Percentiles rank a stretch among this genome's conserved stretches.
These are phyloP conservation scores for Eretmochelys imbricata DNA, from an alignment of 2,113 vertebrate species.

Conservation along the genomic window DNA sequence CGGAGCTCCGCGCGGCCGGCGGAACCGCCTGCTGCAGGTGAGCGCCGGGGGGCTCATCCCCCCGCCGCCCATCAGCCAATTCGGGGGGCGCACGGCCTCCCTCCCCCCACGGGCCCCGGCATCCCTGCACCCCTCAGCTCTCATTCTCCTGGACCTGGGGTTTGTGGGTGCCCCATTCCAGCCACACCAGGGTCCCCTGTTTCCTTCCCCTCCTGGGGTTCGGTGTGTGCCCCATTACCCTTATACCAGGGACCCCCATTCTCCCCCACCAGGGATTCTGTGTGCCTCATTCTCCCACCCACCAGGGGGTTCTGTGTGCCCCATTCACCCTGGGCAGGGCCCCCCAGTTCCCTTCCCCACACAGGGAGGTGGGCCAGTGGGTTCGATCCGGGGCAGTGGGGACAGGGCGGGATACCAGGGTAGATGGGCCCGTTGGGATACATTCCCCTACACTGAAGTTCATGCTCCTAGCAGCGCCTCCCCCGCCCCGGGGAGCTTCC, in stretches of 20 bases:
- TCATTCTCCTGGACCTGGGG: too few species aligned
- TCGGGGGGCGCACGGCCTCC: not conserved
- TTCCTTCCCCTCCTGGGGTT: not conserved
- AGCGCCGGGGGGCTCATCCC: not conserved
- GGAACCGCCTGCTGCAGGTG: too few species aligned
- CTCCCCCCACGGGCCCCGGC: not conserved
- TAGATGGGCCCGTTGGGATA: not conserved
- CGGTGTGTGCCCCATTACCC: too few species aligned
- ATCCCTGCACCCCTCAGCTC: not conserved
- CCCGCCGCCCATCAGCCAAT: not conserved
- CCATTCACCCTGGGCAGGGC: not conserved
- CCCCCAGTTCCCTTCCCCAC: not conserved
- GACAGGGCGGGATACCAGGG: too few species aligned
- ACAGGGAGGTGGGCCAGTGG: too few species aligned
- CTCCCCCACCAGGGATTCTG: not conserved
- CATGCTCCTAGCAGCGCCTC: not conserved
- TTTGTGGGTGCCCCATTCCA: too few species aligned
- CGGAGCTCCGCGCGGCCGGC: not conserved
- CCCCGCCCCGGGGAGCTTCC: not conserved
- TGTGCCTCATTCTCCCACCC: too few species aligned
- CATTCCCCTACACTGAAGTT: not conserved
- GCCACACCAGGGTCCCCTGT: too few species aligned
- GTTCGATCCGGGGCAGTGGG: too few species aligned
- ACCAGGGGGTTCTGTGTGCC: not conserved
- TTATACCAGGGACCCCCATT: not conserved